Evolutionary conservation across 2,113 vertebrate genomes (phyloP).

Genomic region (Pardalotus punctatus): DNA sequence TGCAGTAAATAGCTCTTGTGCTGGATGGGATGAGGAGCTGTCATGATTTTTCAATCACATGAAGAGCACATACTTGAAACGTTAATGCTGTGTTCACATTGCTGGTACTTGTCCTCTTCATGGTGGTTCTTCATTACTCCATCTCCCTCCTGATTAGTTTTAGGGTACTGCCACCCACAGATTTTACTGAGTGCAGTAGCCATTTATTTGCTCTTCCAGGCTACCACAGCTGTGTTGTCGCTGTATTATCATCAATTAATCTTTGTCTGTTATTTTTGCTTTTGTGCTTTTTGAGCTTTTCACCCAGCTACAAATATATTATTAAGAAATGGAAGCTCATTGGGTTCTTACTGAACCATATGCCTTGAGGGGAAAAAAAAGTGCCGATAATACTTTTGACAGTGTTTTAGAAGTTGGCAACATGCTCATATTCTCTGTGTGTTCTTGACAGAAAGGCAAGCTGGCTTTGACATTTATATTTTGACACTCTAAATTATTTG

Average conservation of each 20-base stretch:
- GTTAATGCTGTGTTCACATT: background rate
- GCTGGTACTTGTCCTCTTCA: background rate
- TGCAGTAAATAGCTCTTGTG: background rate
- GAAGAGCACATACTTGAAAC: background rate
- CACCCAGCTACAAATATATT: background rate
- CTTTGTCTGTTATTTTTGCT: background rate
- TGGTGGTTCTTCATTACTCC: background rate
- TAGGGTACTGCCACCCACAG: background rate
- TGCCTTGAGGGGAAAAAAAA: background rate
- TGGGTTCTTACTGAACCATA: background rate
- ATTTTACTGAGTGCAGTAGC: background rate
- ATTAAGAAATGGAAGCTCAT: background rate
- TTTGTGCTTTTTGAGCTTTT: background rate
- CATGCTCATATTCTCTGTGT: background rate
- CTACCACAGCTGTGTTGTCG: background rate
- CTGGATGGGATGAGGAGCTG: background rate
- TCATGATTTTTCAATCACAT: accelerated
- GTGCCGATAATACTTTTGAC: background rate
- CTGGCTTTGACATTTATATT: background rate
- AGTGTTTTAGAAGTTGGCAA: background rate
- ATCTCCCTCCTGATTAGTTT: background rate
- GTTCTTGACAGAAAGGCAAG: background rate
- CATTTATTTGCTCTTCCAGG: background rate
- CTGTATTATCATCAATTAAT: background rate
- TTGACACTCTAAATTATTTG: background rate